Conservation (phyloP, 2,113 vertebrate species). For the Morone chrysops region DNA sequence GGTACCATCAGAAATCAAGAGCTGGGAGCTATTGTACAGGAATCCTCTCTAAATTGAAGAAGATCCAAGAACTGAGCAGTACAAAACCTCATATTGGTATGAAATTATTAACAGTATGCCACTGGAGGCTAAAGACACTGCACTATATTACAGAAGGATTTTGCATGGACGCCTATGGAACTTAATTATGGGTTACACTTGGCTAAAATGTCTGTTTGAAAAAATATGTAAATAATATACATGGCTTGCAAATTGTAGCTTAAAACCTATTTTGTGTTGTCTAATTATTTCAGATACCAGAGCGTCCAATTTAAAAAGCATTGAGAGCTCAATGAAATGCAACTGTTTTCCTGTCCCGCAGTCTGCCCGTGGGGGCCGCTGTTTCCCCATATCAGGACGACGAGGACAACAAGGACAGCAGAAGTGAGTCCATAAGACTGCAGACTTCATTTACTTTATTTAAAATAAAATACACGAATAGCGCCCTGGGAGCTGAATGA, state of each 20-base stretch:
- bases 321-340: not conserved
- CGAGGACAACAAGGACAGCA: constrained; percentile 18
- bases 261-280: not conserved
- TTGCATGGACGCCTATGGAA: not conserved
- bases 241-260: not conserved
- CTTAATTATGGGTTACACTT: not conserved
- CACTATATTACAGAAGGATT: not conserved
- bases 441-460: constrained; percentile 49
- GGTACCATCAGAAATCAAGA: constrained; percentile 52
- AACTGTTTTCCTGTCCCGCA: constrained; percentile 19
- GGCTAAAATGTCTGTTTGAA: not conserved
- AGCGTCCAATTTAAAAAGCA: constrained; percentile 32
- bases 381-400: constrained; percentile 81
- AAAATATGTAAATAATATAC: not conserved
- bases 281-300: constrained; percentile 4
- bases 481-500: constrained; percentile 16
- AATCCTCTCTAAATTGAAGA: constrained; percentile 59
- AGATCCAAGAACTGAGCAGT: constrained; percentile 27
- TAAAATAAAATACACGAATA: not conserved
- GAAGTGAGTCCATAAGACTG: constrained; percentile 24
- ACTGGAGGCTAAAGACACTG: not conserved
- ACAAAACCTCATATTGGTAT: not conserved
- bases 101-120: not conserved
- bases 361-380: constrained; percentile 83
- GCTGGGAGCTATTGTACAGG: constrained; percentile 54